Evolutionary conservation across 1,140 invertebrate species (phyloP).

Genomic region (Chironomus striatipennis): DNA sequence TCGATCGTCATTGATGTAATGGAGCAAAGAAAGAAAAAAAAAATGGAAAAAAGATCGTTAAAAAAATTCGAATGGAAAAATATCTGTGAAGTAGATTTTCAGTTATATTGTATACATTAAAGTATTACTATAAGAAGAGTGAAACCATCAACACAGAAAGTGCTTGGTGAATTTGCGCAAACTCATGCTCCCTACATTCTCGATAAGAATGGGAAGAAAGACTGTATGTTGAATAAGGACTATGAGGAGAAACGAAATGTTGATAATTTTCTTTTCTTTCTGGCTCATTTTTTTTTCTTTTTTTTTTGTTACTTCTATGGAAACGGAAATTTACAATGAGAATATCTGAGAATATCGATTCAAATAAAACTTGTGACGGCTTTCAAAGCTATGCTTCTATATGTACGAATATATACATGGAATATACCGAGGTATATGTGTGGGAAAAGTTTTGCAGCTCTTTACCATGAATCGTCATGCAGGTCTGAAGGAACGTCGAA

Average conservation of each 20-base stretch:
- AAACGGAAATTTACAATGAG: constrained; percentile 24
- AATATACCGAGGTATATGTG: background rate
- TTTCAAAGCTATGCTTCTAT: background rate
- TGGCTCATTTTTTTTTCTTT: background rate
- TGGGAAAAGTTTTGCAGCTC: background rate
- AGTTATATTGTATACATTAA: background rate
- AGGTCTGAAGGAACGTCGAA: background rate
- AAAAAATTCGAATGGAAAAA: background rate
- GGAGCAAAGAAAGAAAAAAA: background rate
- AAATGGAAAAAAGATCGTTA: background rate
- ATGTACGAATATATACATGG: background rate
- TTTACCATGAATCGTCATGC: background rate
- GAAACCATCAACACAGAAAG: background rate
- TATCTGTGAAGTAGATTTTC: constrained; percentile 2
- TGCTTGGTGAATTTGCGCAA: constrained; percentile 19
- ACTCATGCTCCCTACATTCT: constrained; percentile 21
- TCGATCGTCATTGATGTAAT: too few species aligned
- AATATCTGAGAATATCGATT: constrained; percentile 24
- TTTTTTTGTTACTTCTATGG: constrained; percentile 21
- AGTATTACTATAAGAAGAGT: background rate
- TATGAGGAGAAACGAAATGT: constrained; percentile 10
- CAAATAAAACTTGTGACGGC: constrained; percentile 18
- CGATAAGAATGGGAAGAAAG: constrained; percentile 16
- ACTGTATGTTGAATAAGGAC: background rate
- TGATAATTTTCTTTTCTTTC: constrained; percentile 16